Conservation (phyloP, 2,113 vertebrate genomes). For the Tor tambroides region DNA sequence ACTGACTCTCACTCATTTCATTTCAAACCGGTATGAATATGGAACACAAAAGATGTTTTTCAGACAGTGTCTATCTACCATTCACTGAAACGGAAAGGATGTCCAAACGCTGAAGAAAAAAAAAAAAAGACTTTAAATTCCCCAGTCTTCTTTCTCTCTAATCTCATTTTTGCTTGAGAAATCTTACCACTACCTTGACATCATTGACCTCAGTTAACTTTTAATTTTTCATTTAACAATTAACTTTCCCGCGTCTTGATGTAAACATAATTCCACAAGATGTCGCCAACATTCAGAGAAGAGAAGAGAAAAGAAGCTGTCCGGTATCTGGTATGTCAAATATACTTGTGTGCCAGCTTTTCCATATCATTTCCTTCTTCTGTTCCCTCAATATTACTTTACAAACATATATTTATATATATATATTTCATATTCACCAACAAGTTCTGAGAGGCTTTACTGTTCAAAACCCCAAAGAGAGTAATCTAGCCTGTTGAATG, state of each 20-base stretch:
- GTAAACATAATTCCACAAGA: slow-evolving; percentile 9
- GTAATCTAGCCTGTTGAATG: neutral
- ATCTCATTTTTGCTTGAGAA: neutral
- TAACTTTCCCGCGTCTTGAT: neutral
- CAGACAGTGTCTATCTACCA: neutral
- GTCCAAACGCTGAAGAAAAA: neutral
- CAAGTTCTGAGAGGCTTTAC: neutral
- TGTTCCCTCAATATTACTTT: neutral
- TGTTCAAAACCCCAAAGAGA: neutral
- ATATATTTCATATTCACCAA: too few species aligned
- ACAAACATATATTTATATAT: neutral
- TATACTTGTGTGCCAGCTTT: neutral
- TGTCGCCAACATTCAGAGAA: slow-evolving; percentile 25
- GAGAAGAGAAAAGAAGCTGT: neutral
- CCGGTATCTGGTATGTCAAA: too few species aligned
- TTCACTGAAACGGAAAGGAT: neutral
- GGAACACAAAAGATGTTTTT: too few species aligned
- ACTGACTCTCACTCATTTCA: neutral
- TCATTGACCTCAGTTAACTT: too few species aligned
- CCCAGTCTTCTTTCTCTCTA: neutral
- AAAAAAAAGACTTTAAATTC: too few species aligned
- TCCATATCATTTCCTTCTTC: neutral
- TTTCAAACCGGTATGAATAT: too few species aligned
- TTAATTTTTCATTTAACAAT: too few species aligned
- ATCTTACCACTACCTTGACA: too few species aligned